Evolutionary conservation across 2,888 invertebrate genomes (phyloP).

Genomic region (Kuschelorhynchus macadamiae): DNA sequence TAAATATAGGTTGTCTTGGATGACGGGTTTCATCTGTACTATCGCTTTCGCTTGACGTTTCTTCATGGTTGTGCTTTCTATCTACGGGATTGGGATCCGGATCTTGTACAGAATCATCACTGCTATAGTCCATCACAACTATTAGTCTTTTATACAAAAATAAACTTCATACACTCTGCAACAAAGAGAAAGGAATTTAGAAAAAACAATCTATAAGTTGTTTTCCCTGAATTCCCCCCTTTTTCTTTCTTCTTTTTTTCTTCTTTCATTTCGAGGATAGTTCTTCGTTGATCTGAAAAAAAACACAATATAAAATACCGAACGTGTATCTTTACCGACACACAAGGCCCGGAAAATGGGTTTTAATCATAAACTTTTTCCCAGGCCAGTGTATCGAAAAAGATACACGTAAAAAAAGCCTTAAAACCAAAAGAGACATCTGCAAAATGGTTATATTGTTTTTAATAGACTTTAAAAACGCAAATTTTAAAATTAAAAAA

Average conservation of each 20-base stretch:
- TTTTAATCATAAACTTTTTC: conserved; percentile 20
- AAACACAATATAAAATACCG: conserved; percentile 5
- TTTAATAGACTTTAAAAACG: neutral
- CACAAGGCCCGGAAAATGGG: conserved; percentile 1
- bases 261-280: neutral
- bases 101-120: conserved; percentile 23
- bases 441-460: neutral
- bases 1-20: neutral
- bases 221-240: neutral
- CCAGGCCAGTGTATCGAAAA: conserved; percentile 36
- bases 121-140: conserved; percentile 13
- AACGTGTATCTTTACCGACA: conserved; percentile 6
- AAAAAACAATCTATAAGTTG: neutral
- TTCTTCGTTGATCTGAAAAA: neutral
- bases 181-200: conserved; percentile 7
- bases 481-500: neutral
- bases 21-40: neutral
- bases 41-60: conserved; percentile 12
- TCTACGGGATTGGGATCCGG: conserved; percentile 19
- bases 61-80: neutral
- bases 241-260: neutral
- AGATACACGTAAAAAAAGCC: conserved; percentile 22
- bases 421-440: neutral
- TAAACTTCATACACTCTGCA: conserved; percentile 5
- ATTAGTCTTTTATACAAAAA: neutral